Evolutionary conservation across 2,888 invertebrate genomes (phyloP).

Genomic region (Macaria liturata): DNA sequence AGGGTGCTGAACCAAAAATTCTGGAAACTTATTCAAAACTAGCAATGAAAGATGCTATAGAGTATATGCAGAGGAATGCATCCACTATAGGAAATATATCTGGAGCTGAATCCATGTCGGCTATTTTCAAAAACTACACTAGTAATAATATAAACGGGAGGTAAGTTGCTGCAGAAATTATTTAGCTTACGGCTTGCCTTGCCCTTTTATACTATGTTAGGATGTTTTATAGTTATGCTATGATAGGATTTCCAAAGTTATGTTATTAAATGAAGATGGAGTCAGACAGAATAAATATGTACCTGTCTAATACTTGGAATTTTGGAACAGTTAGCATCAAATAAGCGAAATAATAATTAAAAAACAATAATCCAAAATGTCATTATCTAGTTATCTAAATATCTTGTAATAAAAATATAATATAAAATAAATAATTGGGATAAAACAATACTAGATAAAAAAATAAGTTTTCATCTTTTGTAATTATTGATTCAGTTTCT

Average conservation of each 20-base stretch:
- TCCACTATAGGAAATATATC: constrained; percentile 94
- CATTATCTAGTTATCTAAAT: too few species aligned
- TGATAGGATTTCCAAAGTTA: too few species aligned
- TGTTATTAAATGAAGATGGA: not conserved
- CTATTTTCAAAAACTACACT: constrained; percentile 94
- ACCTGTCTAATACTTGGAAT: too few species aligned
- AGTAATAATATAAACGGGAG: constrained; percentile 92
- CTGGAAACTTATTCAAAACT: constrained; percentile 96
- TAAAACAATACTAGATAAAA: too few species aligned
- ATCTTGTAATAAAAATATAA: too few species aligned
- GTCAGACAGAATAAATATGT: not conserved
- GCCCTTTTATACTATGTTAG: not conserved
- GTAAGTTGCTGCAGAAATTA: constrained; percentile 65
- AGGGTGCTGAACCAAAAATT: constrained; percentile 95
- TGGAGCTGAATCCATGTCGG: constrained; percentile 95
- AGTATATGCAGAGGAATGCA: constrained; percentile 94
- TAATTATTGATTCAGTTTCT: too few species aligned
- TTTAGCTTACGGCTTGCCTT: not conserved
- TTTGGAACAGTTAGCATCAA: too few species aligned
- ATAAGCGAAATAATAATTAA: too few species aligned
- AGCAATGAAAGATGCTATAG: constrained; percentile 96
- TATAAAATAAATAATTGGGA: too few species aligned
- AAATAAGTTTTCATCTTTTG: too few species aligned
- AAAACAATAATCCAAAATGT: too few species aligned
- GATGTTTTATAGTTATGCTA: too few species aligned